These are phyloP conservation scores for Anas capensis DNA, from an alignment of 2,797 vertebrate genomes.

Conservation along the genomic window DNA sequence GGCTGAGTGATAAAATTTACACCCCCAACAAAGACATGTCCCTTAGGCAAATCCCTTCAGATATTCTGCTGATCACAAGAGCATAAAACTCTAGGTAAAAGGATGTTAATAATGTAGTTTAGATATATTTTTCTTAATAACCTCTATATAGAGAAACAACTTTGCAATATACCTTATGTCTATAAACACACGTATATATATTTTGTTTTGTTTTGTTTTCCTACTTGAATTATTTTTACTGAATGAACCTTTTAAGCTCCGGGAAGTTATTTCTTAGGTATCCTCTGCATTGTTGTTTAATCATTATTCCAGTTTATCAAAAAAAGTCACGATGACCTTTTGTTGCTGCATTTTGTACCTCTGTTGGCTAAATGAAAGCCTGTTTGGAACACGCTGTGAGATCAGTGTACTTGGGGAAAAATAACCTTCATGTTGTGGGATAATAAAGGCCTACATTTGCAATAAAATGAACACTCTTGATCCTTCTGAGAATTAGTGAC, in stretches of 20 bases:
- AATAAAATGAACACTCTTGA: neutral
- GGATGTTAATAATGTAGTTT: neutral
- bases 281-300: constrained; percentile 52
- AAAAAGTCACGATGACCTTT: constrained; percentile 64
- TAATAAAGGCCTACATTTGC: neutral
- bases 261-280: neutral
- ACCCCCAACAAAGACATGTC: neutral
- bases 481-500: neutral
- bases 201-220: neutral
- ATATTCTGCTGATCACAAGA: neutral
- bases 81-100: neutral
- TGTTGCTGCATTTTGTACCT: constrained; percentile 50
- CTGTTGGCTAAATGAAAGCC: constrained; percentile 18
- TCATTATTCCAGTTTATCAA: constrained; percentile 71
- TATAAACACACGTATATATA: neutral
- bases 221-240: neutral
- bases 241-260: neutral
- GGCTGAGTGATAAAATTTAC: neutral
- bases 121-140: neutral
- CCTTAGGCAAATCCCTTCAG: neutral
- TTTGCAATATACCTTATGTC: neutral
- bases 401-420: neutral
- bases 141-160: neutral
- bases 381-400: constrained; percentile 25
- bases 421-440: neutral